Evolutionary conservation across 2,888 invertebrate genomes (phyloP).

Genomic region (Campaea margaritaria): DNA sequence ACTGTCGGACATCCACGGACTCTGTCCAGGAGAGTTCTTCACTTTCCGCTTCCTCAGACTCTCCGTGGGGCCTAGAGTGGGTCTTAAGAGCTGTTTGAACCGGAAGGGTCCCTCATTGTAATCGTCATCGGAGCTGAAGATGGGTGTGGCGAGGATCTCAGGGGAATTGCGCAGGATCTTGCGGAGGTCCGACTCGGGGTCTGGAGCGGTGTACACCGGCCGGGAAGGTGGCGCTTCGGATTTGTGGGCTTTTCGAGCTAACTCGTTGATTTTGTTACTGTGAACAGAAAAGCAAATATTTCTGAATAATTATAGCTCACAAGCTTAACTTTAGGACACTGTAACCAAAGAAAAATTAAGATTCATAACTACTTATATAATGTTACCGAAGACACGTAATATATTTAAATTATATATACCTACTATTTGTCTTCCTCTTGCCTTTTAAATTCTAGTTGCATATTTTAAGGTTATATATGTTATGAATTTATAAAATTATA

Average conservation of each 20-base stretch:
- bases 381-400: no score
- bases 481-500: no score
- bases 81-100: constrained; percentile 87
- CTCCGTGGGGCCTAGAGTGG: constrained; percentile 88
- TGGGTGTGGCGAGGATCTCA: constrained; percentile 77
- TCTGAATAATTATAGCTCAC: no score
- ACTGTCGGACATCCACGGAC: constrained; percentile 81
- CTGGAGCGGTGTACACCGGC: constrained; percentile 60
- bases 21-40: constrained; percentile 71
- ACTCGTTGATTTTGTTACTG: constrained; percentile 82
- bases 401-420: no score
- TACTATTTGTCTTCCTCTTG: no score
- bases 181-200: constrained; percentile 78
- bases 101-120: constrained; percentile 88
- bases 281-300: constrained; percentile 2
- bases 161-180: constrained; percentile 80
- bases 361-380: no score
- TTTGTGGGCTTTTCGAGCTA: constrained; percentile 75
- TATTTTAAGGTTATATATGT: no score
- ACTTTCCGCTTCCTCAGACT: constrained; percentile 88
- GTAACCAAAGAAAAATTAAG: no score
- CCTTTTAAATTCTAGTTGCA: no score
- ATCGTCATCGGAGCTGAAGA: constrained; percentile 80
- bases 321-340: no score
- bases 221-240: constrained; percentile 61